Base-by-base conservation (phyloP, 2,888 invertebrate species). In the Mylabris sibirica region DNA sequence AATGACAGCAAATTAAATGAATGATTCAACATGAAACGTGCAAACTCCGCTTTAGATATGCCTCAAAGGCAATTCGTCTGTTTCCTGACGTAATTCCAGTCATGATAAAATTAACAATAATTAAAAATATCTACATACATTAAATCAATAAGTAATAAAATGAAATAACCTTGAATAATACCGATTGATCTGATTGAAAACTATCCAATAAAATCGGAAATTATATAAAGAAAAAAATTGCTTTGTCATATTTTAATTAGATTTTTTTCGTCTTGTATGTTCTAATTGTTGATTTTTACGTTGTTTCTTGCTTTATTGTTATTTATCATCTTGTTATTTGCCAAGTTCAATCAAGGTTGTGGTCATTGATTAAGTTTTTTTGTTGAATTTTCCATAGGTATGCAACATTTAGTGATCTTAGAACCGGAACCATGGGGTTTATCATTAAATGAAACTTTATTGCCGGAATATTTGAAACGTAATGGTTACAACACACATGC, bases 381-480 rank as follows among this genome's bases (percentile, higher is more conserved):
- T 60, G n/a, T 34, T 44, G 30, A 14, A 53, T 65, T 41, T 41
- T 17, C 73, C 74, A 12, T 78, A 90, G 93, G 93, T 59, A 89
- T 93, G 86, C 93, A 94, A 78, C 91, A 92, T 78, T 86, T 87
- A 75, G 92, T 93, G 0, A 90, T 94, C 59, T 83, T 88, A 63
- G 90, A 90, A 65, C 87, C 90, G 1, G 91, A 93, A 80, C 93
- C 93, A 0, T 90, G 92, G 84, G 94, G 93, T 3, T 82, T 96
- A 11, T 90, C 91, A 0, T 80, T 91, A 3, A 85, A 83, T 63
- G 87, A 89, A 79, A 88, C 87, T 74, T 76, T 89, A 68, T 76
- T 90, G 69, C 89, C 90, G 0, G 85, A 90, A 84, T 90, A 92
- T 83, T 85, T 95, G 63, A 87, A 88, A 78, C 86, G 86, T 30